phyloP scores from a whole-genome alignment of 2,797 vertebrate genomes.

The Alfaro cultratus region DNA sequence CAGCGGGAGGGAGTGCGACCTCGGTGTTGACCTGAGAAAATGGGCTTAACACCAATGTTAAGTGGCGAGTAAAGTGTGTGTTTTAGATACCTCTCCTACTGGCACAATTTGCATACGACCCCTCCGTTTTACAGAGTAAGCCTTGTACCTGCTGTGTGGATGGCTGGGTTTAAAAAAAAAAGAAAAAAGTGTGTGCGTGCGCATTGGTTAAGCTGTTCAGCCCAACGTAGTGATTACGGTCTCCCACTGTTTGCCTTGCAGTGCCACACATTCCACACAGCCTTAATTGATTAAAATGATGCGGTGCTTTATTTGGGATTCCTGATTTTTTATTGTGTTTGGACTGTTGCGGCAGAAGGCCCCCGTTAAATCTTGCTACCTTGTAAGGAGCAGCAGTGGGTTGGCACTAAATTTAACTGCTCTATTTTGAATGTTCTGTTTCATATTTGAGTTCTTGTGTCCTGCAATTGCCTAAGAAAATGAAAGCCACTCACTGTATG shows the following conservation, averaged over 20 bases:
- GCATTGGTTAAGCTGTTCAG: conserved; percentile 51
- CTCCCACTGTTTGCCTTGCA: conserved; percentile 72
- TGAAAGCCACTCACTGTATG: conserved; percentile 46
- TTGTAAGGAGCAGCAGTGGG: conserved; percentile 40
- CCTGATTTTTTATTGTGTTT: conserved; percentile 39
- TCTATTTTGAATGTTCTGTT: conserved; percentile 21
- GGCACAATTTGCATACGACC: conserved; percentile 18
- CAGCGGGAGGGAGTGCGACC: conserved; percentile 35
- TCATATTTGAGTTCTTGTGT: conserved; percentile 34
- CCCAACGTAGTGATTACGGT: conserved; percentile 72
- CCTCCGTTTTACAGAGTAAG: conserved; percentile 19
- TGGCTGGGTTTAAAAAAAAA: not conserved
- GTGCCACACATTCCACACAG: conserved; percentile 59
- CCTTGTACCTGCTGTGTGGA: conserved; percentile 25
- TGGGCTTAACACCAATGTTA: conserved; percentile 28
- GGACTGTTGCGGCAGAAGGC: conserved; percentile 32
- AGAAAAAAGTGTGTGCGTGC: not conserved
- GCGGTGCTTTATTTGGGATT: conserved; percentile 68
- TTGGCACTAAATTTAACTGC: conserved; percentile 30
- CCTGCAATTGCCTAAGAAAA: conserved; percentile 37
- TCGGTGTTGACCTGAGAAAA: conserved; percentile 41
- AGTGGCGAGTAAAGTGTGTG: conserved; percentile 25
- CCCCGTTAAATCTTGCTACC: conserved; percentile 57
- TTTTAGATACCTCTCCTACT: conserved; percentile 27
- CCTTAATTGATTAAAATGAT: conserved; percentile 79